Evolutionary conservation across 2,113 vertebrate species (phyloP).

Genomic region (Forbesichthys papilliferus): DNA sequence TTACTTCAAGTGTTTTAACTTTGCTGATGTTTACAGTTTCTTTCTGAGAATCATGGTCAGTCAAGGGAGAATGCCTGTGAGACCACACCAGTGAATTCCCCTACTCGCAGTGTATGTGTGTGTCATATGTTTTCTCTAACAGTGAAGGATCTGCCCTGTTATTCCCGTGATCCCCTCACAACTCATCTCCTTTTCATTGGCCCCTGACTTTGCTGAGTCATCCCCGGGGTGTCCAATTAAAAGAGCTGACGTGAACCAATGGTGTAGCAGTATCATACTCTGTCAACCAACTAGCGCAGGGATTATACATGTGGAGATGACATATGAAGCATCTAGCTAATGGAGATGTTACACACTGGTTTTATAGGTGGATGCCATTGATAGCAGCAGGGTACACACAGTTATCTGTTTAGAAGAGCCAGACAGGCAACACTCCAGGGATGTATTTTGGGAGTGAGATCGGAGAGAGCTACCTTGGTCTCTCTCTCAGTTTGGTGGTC

Average conservation of each 20-base stretch:
- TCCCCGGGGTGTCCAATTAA: slow-evolving; percentile 2
- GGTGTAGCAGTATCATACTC: slow-evolving; percentile 5
- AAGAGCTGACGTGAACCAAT: slow-evolving; percentile 11
- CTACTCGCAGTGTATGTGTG: not conserved
- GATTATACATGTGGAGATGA: slow-evolving; percentile 51
- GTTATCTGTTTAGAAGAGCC: slow-evolving; percentile 38
- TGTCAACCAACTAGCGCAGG: slow-evolving; percentile 3
- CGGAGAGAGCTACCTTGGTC: slow-evolving; percentile 24
- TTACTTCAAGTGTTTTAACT: not conserved
- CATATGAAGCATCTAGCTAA: slow-evolving; percentile 30
- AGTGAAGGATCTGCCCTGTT: not conserved
- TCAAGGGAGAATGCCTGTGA: not conserved
- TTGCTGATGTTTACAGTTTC: too few species aligned
- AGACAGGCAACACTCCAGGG: slow-evolving; percentile 15
- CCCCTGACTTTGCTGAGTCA: slow-evolving; percentile 14
- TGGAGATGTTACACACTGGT: slow-evolving; percentile 11
- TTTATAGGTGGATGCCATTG: slow-evolving; percentile 49
- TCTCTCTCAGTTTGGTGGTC: not conserved
- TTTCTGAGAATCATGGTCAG: too few species aligned
- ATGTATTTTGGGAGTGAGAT: slow-evolving; percentile 47
- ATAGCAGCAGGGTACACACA: slow-evolving; percentile 15
- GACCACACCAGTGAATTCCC: not conserved
- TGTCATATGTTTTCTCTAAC: not conserved
- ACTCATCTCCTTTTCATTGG: not conserved
- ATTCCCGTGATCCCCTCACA: not conserved